Evolutionary conservation across 1,140 invertebrate species (phyloP).

Genomic region (Samia ricini): DNA sequence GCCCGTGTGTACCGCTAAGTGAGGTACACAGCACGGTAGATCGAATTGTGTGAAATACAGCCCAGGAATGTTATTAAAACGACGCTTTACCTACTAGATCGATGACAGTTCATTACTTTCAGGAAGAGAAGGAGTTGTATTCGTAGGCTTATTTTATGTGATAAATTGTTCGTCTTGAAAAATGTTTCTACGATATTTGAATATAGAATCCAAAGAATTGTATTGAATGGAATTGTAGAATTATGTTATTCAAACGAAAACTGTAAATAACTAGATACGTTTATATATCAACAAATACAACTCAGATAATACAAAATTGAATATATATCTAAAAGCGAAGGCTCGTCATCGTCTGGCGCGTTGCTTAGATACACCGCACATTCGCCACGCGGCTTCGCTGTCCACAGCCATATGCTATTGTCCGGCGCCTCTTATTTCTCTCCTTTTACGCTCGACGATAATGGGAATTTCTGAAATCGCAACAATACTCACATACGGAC

Average conservation of each 20-base stretch:
- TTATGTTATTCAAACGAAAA: background rate
- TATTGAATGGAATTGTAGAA: background rate
- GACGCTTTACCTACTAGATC: conserved; percentile 15
- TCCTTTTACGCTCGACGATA: conserved; percentile 50
- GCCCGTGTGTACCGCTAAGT: conserved; percentile 64
- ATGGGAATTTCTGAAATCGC: conserved; percentile 69
- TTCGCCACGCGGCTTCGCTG: conserved; percentile 10
- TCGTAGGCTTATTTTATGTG: background rate
- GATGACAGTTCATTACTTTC: background rate
- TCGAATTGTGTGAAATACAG: conserved; percentile 67
- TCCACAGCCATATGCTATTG: conserved; percentile 42
- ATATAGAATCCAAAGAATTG: background rate
- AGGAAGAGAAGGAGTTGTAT: background rate
- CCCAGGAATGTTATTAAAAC: conserved; percentile 62
- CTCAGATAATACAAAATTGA: background rate
- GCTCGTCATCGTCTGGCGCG: conserved; percentile 9
- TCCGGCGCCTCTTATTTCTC: conserved; percentile 54
- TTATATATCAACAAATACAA: background rate
- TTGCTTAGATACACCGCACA: conserved; percentile 37
- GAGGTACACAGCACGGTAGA: conserved; percentile 52
- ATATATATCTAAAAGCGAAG: background rate
- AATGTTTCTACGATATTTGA: no score
- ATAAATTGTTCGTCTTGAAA: background rate
- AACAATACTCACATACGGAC: conserved; percentile 58
- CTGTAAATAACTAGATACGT: background rate